These are phyloP conservation scores for Heterodera schachtii DNA, from an alignment of 1,140 invertebrate genomes.

Conservation along the genomic window DNA sequence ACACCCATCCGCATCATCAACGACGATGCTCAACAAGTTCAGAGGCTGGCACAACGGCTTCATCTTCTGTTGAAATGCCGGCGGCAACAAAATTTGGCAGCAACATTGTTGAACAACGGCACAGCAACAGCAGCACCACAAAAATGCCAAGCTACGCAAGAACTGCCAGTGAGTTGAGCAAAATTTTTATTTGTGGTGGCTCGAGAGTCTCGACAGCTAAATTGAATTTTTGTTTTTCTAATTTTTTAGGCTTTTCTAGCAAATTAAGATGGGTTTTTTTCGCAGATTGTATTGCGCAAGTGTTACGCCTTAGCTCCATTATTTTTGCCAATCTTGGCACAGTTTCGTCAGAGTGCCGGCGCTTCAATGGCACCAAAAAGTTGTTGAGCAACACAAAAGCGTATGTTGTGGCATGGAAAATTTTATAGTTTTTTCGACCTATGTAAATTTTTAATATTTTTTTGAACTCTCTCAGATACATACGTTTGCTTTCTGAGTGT, in stretches of 20 bases:
- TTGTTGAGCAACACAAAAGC: conserved; percentile 11
- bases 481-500: conserved; percentile 19
- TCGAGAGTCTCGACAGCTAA: too few species aligned
- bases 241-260: too few species aligned
- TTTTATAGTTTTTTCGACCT: conserved; percentile 12
- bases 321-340: conserved; percentile 5
- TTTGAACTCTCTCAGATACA: neutral
- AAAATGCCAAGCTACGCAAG: conserved; percentile 30
- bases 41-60: neutral
- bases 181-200: too few species aligned
- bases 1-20: neutral
- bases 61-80: neutral
- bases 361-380: conserved; percentile 18
- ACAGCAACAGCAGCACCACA: neutral
- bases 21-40: neutral
- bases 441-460: neutral
- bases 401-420: neutral
- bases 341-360: conserved; percentile 1
- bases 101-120: neutral
- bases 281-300: conserved; percentile 10
- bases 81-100: neutral
- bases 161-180: conserved; percentile 35
- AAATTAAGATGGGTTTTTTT: neutral
- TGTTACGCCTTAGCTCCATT: conserved; percentile 16
- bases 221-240: too few species aligned